Conservation (phyloP, 2,888 invertebrate genomes). For the Crocallis elinguaria region DNA sequence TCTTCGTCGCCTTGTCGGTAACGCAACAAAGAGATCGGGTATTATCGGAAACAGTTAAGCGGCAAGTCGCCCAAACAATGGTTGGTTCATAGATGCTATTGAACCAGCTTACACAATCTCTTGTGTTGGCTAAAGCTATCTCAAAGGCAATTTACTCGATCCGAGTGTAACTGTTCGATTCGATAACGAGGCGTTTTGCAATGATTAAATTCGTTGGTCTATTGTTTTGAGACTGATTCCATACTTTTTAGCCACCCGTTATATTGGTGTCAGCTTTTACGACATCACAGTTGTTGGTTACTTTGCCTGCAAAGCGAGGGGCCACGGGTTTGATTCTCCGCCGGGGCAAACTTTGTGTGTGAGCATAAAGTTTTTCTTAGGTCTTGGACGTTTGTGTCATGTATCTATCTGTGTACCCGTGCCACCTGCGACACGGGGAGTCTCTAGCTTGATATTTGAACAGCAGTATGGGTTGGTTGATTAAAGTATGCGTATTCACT, state of each 20-base stretch:
- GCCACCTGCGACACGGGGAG: too few species aligned
- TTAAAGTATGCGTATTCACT: too few species aligned
- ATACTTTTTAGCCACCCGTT: neutral
- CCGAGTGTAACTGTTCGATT: slow-evolving; percentile 49
- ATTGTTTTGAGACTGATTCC: slow-evolving; percentile 14
- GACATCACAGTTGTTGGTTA: too few species aligned
- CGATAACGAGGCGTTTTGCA: slow-evolving; percentile 42
- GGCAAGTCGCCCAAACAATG: slow-evolving; percentile 46
- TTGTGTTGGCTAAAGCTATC: slow-evolving; percentile 45
- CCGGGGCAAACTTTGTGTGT: too few species aligned
- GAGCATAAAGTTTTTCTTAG: too few species aligned
- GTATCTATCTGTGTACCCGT: too few species aligned
- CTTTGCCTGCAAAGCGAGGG: too few species aligned
- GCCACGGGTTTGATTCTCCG: too few species aligned
- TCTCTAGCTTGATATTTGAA: too few species aligned
- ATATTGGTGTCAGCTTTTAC: too few species aligned
- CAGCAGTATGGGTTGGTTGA: too few species aligned
- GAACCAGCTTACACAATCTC: slow-evolving; percentile 54
- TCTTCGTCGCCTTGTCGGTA: slow-evolving; percentile 5
- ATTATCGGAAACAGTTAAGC: slow-evolving; percentile 46
- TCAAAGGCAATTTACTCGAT: slow-evolving; percentile 40
- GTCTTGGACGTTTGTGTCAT: too few species aligned
- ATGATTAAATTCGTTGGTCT: slow-evolving; percentile 23
- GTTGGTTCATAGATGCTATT: slow-evolving; percentile 50
- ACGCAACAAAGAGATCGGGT: slow-evolving; percentile 36